phyloP scores from a whole-genome alignment of 2,797 vertebrate species.

The Anniella stebbinsi region DNA sequence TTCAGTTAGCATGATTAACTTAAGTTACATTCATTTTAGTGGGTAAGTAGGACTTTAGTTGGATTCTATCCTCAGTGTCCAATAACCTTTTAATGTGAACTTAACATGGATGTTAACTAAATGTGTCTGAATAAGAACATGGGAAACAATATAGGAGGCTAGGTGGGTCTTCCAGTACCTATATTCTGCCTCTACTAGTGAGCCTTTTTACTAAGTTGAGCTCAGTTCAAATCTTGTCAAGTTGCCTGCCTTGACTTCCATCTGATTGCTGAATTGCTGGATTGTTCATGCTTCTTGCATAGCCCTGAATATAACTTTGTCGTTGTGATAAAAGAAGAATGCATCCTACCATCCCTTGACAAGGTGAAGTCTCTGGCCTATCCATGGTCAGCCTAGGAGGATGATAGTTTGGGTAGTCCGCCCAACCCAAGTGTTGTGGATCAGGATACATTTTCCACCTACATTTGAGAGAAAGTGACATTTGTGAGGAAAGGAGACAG shows the following conservation, averaged over 20 bases:
- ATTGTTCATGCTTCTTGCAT: background rate
- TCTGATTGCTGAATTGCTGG: background rate
- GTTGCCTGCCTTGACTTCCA: background rate
- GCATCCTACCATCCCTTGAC: background rate
- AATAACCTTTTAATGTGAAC: background rate
- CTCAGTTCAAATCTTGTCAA: background rate
- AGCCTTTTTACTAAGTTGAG: background rate
- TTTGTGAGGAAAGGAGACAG: background rate
- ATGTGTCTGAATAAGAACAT: background rate
- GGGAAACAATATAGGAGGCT: background rate
- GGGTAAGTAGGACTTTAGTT: no score
- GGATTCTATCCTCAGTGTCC: background rate
- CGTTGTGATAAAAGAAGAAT: constrained; percentile 7
- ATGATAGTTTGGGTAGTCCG: background rate
- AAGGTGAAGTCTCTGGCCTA: background rate
- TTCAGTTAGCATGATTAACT: no score
- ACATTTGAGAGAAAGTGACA: background rate
- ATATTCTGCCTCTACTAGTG: background rate
- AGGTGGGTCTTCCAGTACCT: background rate
- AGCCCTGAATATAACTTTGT: background rate
- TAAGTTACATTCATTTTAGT: no score
- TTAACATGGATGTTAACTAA: background rate
- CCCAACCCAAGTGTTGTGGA: background rate
- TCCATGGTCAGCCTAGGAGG: background rate
- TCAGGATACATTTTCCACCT: background rate